Conservation (phyloP, 2,797 vertebrate genomes). For the Petrocephalus sullivani region DNA sequence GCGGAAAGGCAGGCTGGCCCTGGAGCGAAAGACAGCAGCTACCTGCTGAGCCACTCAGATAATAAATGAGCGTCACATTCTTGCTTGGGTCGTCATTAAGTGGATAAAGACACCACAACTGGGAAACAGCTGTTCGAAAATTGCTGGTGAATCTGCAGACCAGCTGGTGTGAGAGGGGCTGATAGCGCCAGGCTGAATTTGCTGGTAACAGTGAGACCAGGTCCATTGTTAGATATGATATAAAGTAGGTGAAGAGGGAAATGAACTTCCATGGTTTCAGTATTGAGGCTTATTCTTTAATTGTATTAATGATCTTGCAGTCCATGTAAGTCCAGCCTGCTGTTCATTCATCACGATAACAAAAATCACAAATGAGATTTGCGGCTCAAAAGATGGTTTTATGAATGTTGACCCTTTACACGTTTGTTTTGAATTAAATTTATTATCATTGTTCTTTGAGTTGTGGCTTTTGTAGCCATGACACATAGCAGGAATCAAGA, state of each 20-base stretch:
- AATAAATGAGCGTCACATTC: slow-evolving; percentile 3
- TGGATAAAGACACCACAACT: not conserved
- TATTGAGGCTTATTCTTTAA: not conserved
- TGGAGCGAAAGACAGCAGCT: not conserved
- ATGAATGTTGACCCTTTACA: not conserved
- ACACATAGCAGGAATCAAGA: not conserved
- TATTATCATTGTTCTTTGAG: not conserved
- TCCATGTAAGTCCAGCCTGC: not conserved
- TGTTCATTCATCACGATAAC: not conserved
- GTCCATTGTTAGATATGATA: not conserved
- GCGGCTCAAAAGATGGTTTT: not conserved
- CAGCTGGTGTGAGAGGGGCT: not conserved
- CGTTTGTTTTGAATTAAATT: not conserved
- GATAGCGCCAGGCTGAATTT: not conserved
- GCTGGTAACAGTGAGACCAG: not conserved
- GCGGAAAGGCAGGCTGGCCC: not conserved
- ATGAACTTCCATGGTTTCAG: not conserved
- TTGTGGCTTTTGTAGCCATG: not conserved
- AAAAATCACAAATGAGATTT: not conserved
- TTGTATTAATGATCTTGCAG: not conserved
- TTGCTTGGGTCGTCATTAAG: slow-evolving; percentile 12
- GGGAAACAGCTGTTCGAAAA: not conserved
- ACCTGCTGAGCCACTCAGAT: slow-evolving; percentile 5
- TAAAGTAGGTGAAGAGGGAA: not conserved
- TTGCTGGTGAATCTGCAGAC: not conserved